Percentiles rank a stretch among this genome's conserved stretches.
Conservation (phyloP, 2,113 vertebrate genomes). For the Rhinopithecus roxellana region DNA sequence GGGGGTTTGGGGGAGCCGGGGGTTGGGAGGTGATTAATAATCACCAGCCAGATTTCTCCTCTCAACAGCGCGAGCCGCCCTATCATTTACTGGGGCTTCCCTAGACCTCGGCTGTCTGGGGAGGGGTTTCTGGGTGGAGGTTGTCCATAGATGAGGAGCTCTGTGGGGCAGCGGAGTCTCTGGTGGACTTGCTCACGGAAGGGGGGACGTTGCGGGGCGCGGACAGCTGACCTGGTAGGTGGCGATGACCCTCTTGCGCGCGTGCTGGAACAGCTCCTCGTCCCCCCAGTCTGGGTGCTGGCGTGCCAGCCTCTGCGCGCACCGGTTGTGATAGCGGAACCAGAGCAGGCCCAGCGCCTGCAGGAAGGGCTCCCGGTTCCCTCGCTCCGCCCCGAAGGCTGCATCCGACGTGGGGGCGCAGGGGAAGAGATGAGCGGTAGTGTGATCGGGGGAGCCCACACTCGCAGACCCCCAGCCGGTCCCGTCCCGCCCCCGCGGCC, state of each 20-base stretch:
- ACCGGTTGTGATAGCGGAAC: conserved; percentile 96
- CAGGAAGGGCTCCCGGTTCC: conserved; percentile 93
- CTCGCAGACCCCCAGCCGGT: neutral
- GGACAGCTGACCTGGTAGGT: conserved; percentile 91
- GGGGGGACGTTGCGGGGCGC: neutral
- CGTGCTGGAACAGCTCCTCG: conserved; percentile 93
- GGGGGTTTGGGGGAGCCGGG: fast-evolving
- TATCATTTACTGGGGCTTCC: neutral
- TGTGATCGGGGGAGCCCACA: fast-evolving
- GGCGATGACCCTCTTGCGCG: conserved; percentile 92
- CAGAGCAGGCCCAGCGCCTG: conserved; percentile 91
- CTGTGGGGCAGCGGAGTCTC: neutral
- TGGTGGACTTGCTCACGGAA: fast-evolving
- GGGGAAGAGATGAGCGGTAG: neutral
- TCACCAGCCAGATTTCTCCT: neutral
- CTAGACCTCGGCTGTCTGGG: neutral
- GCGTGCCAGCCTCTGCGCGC: conserved; percentile 82
- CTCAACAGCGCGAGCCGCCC: neutral
- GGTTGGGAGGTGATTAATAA: neutral
- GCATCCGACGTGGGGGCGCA: neutral
- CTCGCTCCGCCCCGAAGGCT: conserved; percentile 94
- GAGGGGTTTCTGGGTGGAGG: neutral
- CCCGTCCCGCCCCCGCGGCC: neutral
- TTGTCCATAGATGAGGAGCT: too few species aligned
- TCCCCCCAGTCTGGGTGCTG: conserved; percentile 89